Evolutionary conservation across 2,113 vertebrate genomes (phyloP), one percentile per base, ranked within the genome.

Genomic region (Mus spicilegus): DNA sequence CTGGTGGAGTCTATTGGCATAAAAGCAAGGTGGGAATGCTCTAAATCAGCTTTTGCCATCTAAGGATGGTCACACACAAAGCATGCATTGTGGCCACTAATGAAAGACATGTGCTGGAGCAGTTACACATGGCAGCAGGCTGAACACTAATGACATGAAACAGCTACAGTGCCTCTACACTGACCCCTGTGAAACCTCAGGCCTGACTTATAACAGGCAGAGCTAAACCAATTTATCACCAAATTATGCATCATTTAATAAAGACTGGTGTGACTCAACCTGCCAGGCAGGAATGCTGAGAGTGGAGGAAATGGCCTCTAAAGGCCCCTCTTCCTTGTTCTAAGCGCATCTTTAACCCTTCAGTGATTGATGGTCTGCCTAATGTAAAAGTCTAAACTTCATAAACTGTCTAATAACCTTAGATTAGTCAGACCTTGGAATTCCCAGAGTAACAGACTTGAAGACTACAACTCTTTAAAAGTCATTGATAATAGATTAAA

Each of bases 181-280:
- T 98, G 97, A 98, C 91, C 91, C 90, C 92, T 93, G 87, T 96
- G 97, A 98, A 96, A 98, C 96, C 96, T 97, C 93, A 75, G 94
- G 77, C 69, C 93, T 92, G 82, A 73, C 96, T 98, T 96, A 93
- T 97, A 98, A 98, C 91, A 98, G 96, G 93, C 96, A 95, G 70
- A 98, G 96, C 92, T 97, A 98, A 98, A 98, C 97, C 95, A 97
- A 98, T 98, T 98, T 97, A 98, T 98, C 92, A 95, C 96, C 97
- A 97, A 98, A 98, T 98, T 98, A 98, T 96, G 80, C 97, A 96
- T 96, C 96, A 98, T 96, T 97, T 98, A 97, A 98, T 97, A 84
- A 97, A 98, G 96, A 95, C 81, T 95, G 95, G 97, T 96, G 91
- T 96, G 97, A 96, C 94, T 96, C 96, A 97, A 95, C 82, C 97